A percentile compares a stretch with the other conserved stretches of the same genome.
Conservation (phyloP, 2,113 vertebrate genomes). For the Oryzias melastigma region DNA sequence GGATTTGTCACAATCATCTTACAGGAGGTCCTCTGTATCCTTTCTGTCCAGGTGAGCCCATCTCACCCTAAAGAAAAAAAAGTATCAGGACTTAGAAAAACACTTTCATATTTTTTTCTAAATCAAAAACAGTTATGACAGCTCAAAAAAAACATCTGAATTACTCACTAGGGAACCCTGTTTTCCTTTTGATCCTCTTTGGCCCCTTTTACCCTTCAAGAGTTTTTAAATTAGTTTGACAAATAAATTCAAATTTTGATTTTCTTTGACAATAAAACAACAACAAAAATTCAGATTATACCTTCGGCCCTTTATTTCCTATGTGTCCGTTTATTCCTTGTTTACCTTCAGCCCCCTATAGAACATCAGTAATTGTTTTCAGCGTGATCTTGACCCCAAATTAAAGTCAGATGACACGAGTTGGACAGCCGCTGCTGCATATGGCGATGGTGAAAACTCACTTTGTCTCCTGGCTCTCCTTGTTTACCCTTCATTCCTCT, state of each 20-base stretch:
- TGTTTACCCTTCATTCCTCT: slow-evolving; percentile 55
- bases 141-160: background rate
- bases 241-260: background rate
- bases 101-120: too few species aligned
- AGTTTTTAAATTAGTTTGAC: background rate
- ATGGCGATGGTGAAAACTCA: slow-evolving; percentile 32
- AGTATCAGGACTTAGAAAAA: slow-evolving; percentile 1
- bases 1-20: slow-evolving; percentile 33
- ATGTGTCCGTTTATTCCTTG: slow-evolving; percentile 44
- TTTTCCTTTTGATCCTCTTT: slow-evolving; percentile 62
- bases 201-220: slow-evolving; percentile 68
- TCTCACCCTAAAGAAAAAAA: slow-evolving; percentile 59
- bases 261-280: background rate
- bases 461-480: slow-evolving; percentile 68
- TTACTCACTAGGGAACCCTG: slow-evolving; percentile 65
- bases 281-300: slow-evolving; percentile 13
- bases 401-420: background rate
- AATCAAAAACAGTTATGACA: background rate
- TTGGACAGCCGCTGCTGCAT: background rate
- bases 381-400: background rate
- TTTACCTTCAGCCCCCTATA: slow-evolving; percentile 72
- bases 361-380: slow-evolving; percentile 16
- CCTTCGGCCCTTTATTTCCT: slow-evolving; percentile 69
- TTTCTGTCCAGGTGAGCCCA: slow-evolving; percentile 60
- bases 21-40: slow-evolving; percentile 72